Percentiles rank a stretch among this genome's conserved stretches.
Evolutionary conservation across 2,797 vertebrate species (phyloP).

Genomic region (Peromyscus aztecus): DNA sequence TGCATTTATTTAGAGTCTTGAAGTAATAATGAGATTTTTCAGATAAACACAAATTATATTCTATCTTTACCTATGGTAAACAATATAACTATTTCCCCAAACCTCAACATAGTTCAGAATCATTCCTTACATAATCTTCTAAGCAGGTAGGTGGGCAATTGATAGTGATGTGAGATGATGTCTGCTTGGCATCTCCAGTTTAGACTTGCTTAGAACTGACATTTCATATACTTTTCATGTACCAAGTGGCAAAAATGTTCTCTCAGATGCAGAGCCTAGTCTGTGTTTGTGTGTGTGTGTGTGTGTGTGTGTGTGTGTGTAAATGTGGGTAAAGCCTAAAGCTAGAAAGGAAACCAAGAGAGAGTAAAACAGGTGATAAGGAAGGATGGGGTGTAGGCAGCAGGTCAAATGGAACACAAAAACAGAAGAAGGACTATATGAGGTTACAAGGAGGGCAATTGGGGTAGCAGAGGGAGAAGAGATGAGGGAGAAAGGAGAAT

Average conservation of each 20-base stretch:
- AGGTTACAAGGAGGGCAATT: not conserved
- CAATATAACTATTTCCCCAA: constrained; percentile 14
- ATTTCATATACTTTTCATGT: constrained; percentile 52
- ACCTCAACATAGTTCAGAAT: not conserved
- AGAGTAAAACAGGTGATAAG: not conserved
- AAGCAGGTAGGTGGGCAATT: not conserved
- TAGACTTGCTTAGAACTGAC: constrained; percentile 31
- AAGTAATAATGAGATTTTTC: constrained; percentile 23
- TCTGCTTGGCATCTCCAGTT: not conserved
- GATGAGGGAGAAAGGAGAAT: not conserved
- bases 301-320: not conserved
- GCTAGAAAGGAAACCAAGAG: not conserved
- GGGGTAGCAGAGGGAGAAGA: not conserved
- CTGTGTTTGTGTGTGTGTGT: not conserved
- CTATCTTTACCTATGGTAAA: not conserved
- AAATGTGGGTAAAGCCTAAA: not conserved
- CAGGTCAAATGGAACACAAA: not conserved
- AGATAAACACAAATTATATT: constrained; percentile 20
- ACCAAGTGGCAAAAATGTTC: not conserved
- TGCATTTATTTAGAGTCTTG: not conserved
- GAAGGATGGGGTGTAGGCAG: not conserved
- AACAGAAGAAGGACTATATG: not conserved
- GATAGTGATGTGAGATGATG: not conserved
- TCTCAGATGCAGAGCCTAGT: not conserved
- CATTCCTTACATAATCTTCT: constrained; percentile 22